These are phyloP conservation scores for Hippocampus barbouri DNA, from an alignment of 2,113 vertebrate genomes.

Conservation along the genomic window DNA sequence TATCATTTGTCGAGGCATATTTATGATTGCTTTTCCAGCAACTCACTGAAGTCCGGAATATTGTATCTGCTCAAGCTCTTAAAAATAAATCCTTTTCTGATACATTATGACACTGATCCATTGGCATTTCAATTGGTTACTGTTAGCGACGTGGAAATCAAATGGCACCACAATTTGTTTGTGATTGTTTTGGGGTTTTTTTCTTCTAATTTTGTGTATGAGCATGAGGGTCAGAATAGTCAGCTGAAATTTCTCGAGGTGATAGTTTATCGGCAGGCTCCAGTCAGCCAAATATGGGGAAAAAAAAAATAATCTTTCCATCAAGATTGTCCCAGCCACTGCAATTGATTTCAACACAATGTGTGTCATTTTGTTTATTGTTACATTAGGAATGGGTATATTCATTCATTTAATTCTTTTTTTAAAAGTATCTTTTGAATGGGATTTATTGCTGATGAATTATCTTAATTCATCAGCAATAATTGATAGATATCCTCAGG, in stretches of 20 bases:
- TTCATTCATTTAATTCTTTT: background rate
- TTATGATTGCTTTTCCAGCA: constrained; percentile 3
- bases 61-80: background rate
- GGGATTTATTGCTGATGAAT: background rate
- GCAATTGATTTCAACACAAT: background rate
- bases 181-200: too few species aligned
- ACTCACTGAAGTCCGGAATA: background rate
- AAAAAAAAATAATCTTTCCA: background rate
- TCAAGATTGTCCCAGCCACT: background rate
- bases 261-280: background rate
- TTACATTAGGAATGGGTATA: background rate
- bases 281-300: background rate
- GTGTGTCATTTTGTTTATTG: background rate
- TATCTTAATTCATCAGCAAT: background rate
- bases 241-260: background rate
- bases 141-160: background rate
- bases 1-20: constrained; percentile 14
- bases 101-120: too few species aligned
- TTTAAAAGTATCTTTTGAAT: background rate
- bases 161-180: background rate
- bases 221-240: background rate
- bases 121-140: too few species aligned
- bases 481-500: background rate
- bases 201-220: background rate
- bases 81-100: too few species aligned